phyloP scores from a whole-genome alignment of 2,113 vertebrate genomes.

The Paratilapia polleni region DNA sequence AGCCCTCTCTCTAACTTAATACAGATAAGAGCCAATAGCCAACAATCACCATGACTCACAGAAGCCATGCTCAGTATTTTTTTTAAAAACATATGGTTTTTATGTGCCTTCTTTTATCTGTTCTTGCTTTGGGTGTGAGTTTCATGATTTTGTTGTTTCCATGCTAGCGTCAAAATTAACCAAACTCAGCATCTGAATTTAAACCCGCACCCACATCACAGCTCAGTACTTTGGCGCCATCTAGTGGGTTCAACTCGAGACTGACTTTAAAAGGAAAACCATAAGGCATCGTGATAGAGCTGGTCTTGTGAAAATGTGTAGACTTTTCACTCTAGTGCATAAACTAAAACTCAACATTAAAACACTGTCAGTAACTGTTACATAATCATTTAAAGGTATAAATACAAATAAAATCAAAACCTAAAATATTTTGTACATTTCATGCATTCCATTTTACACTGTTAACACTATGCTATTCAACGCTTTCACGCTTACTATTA shows the following conservation, averaged over 20 bases:
- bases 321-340: background rate
- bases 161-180: background rate
- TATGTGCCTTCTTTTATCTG: background rate
- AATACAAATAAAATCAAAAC: background rate
- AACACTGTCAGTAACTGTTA: background rate
- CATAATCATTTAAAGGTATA: background rate
- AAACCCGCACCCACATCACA: rapidly evolving
- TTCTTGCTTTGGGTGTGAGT: background rate
- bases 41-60: background rate
- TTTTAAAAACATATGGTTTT: background rate
- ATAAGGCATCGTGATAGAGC: background rate
- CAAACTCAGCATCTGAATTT: background rate
- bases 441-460: background rate
- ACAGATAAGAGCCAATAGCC: rapidly evolving
- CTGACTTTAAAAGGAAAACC: background rate
- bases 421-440: background rate
- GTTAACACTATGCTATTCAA: background rate
- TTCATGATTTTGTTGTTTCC: background rate
- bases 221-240: constrained; percentile 46
- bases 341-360: background rate
- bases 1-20: background rate
- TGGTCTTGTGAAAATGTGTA: background rate
- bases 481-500: background rate
- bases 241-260: constrained; percentile 17
- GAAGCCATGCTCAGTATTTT: background rate